These are phyloP conservation scores for Colinus virginianus DNA, from an alignment of 2,113 vertebrate genomes.

Conservation along the genomic window DNA sequence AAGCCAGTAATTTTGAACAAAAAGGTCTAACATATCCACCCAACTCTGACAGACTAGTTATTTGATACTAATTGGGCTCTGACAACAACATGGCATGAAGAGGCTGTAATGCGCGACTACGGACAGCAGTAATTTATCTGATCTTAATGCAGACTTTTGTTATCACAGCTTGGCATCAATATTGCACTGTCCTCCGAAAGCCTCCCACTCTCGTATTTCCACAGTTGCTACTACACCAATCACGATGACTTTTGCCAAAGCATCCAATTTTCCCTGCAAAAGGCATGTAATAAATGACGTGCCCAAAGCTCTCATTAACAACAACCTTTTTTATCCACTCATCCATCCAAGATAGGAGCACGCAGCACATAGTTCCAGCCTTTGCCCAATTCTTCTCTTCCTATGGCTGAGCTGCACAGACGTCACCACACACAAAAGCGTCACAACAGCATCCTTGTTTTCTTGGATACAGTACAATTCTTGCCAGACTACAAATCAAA, in stretches of 20 bases:
- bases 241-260: neutral
- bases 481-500: neutral
- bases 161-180: conserved; percentile 3
- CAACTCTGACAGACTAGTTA: neutral
- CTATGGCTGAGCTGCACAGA: neutral
- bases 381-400: neutral
- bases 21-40: neutral
- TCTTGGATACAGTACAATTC: neutral
- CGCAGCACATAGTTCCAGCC: neutral
- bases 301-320: conserved; percentile 29
- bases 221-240: neutral
- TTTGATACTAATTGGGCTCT: conserved; percentile 31
- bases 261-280: conserved; percentile 25
- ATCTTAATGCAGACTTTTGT: neutral
- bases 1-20: conserved; percentile 14
- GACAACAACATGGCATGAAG: neutral
- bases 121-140: neutral
- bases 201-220: neutral
- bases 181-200: neutral
- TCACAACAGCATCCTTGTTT: neutral
- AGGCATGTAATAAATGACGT: neutral
- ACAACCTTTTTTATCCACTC: neutral
- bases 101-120: neutral
- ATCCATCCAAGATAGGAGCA: neutral
- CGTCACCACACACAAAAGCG: neutral